Base-by-base conservation (phyloP, 2,888 invertebrate genomes). In the Luperina nickerlii region DNA sequence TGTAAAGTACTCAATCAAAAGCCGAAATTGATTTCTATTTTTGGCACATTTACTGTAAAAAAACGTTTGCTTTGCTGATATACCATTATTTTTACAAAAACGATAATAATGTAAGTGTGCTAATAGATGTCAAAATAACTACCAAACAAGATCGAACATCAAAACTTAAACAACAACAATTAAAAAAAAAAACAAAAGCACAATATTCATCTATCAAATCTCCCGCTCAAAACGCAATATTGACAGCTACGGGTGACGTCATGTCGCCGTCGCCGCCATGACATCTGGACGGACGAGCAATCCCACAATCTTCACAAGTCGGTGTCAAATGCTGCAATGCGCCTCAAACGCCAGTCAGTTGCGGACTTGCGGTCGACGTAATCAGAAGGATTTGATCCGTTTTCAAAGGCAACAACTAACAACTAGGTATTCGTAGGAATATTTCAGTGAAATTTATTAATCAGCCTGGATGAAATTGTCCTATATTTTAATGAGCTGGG, bases 241-340 rank as follows among this genome's bases (percentile, higher is more conserved):
- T 81, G 81, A 75, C 75, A 66, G 65, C 18, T 62, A 51, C 9
- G n/a, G 32, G 9, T 57, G 57, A 63, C 67, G 63, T 72, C 67
- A 82, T n/a, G 42, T 24, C 45, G 20, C 57, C 38, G 42, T 24
- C 42, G 24, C 57, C 38, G 71, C 67, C 67, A 48, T 76, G 76
- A 68, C 66, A 82, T 62, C 32, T 62, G 42, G 20, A 63, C 18
- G 54, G 38, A 48, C 45, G 54, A 48, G 62, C n/a, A 76, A 71
- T 68, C 54, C 57, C 70, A 51, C 70, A 66, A 81, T 67, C 66
- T 75, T 71, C 15, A 27, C 18, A 75, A 69, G 45, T 54, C 32
- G 27, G 15, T 67, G 82, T 68, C 76, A 82, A 82, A 76, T 48
- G 67, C 82, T 82, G 67, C 82, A 76, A n/a, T 63, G 76, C 62